These are phyloP conservation scores for Eupeodes luniger DNA, from an alignment of 2,888 invertebrate genomes.

Conservation along the genomic window DNA sequence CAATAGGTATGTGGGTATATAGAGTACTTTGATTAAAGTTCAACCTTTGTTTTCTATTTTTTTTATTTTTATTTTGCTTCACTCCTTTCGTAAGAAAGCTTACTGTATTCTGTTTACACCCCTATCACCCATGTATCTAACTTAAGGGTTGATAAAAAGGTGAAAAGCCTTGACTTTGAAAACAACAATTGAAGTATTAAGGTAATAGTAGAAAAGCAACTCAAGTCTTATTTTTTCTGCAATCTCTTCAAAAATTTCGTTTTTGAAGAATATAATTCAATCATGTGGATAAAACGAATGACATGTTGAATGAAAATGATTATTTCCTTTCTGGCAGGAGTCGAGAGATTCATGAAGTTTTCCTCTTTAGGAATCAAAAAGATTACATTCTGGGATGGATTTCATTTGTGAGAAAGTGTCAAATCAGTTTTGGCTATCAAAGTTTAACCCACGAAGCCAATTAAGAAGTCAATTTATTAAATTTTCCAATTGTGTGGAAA, in stretches of 20 bases:
- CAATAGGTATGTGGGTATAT: background rate
- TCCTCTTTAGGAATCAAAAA: background rate
- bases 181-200: background rate
- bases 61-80: background rate
- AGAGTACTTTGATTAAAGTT: slow-evolving; percentile 15
- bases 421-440: background rate
- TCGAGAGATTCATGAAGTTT: background rate
- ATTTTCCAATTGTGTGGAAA: no score
- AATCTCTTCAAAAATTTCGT: background rate
- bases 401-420: background rate
- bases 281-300: background rate
- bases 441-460: no score
- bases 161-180: slow-evolving; percentile 24
- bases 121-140: background rate
- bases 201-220: background rate
- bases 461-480: background rate
- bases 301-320: slow-evolving; percentile 18
- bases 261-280: slow-evolving; percentile 4
- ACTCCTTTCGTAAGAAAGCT: background rate
- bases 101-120: background rate
- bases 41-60: slow-evolving; percentile 1
- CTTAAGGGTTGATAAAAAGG: background rate
- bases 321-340: background rate
- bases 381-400: background rate
- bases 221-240: background rate